Percentiles rank a stretch among this genome's conserved stretches.
phyloP scores from a whole-genome alignment of 2,888 invertebrate genomes.

The Chloromyia formosa region DNA sequence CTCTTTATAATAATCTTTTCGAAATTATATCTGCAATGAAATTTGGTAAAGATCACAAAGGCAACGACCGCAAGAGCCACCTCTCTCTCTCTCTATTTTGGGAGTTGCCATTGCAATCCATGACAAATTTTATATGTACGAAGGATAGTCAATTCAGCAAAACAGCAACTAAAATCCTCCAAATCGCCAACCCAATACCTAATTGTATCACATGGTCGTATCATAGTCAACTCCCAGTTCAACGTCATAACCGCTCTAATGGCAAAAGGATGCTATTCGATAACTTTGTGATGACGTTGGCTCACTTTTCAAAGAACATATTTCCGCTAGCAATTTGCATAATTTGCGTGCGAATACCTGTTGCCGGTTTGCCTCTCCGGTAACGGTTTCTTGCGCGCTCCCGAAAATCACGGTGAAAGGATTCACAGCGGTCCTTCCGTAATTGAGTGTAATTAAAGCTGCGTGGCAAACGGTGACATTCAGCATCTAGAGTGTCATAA shows the following conservation, averaged over 20 bases:
- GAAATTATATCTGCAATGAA: slow-evolving; percentile 41
- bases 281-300: slow-evolving; percentile 40
- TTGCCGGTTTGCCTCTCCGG: slow-evolving; percentile 47
- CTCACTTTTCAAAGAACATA: slow-evolving; percentile 54
- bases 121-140: too few species aligned
- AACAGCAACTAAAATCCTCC: too few species aligned
- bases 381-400: slow-evolving; percentile 47
- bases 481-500: neutral
- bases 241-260: slow-evolving; percentile 7
- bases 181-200: too few species aligned
- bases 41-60: slow-evolving; percentile 38
- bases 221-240: neutral
- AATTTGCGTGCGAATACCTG: slow-evolving; percentile 58
- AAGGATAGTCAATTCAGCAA: too few species aligned
- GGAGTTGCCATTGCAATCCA: too few species aligned
- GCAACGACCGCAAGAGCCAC: neutral
- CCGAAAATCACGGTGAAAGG: slow-evolving; percentile 57
- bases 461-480: slow-evolving; percentile 42
- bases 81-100: too few species aligned
- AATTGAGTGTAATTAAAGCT: slow-evolving; percentile 64
- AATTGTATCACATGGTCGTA: too few species aligned
- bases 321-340: slow-evolving; percentile 64
- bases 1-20: slow-evolving; percentile 43
- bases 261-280: slow-evolving; percentile 34
- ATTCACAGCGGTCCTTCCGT: slow-evolving; percentile 57